These are phyloP conservation scores for Pteria penguin DNA, from an alignment of 2,888 invertebrate genomes.

Conservation along the genomic window DNA sequence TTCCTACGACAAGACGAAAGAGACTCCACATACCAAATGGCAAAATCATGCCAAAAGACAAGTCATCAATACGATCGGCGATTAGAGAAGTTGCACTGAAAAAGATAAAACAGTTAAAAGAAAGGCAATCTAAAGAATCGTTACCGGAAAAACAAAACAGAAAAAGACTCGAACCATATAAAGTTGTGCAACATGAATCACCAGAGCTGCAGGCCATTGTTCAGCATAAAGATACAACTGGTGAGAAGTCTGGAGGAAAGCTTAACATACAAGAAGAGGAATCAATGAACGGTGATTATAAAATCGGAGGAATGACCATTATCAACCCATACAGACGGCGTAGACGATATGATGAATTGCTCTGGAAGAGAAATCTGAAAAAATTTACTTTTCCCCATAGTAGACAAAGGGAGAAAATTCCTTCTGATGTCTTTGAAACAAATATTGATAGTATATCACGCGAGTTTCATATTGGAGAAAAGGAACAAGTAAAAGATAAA, in stretches of 20 bases:
- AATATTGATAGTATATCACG: not conserved
- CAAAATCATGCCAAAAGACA: too few relatives aligned
- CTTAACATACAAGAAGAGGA: too few relatives aligned
- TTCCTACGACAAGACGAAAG: too few relatives aligned
- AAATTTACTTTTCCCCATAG: conserved; percentile 2
- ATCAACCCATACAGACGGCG: not conserved
- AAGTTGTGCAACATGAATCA: too few relatives aligned
- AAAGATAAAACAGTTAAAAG: not conserved
- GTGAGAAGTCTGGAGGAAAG: too few relatives aligned
- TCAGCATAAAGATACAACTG: not conserved
- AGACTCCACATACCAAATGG: too few relatives aligned
- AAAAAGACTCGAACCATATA: not conserved
- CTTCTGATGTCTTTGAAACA: too few relatives aligned
- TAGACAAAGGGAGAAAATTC: not conserved
- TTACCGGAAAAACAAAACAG: not conserved
- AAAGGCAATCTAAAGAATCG: not conserved
- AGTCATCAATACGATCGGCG: too few relatives aligned
- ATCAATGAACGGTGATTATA: too few relatives aligned
- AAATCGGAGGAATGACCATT: not conserved
- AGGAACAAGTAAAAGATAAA: not conserved
- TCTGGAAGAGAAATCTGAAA: not conserved
- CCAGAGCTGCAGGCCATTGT: too few relatives aligned
- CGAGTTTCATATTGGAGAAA: too few relatives aligned
- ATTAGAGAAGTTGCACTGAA: too few relatives aligned
- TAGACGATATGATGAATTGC: not conserved